Conservation (phyloP, 2,888 invertebrate genomes). For the Idaea biselata region DNA sequence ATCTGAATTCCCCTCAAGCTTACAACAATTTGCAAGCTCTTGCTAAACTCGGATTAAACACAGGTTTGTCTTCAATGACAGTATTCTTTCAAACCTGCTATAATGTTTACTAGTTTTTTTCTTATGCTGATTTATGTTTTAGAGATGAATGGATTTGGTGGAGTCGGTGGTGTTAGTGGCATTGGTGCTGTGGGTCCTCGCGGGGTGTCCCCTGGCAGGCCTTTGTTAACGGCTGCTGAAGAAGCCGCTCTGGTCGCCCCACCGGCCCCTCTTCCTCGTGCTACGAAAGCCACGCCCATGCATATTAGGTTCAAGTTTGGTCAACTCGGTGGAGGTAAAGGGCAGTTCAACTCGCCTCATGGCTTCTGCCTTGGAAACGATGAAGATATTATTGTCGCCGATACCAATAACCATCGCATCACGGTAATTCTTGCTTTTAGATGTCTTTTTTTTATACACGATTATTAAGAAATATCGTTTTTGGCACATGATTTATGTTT, state of each 20-base stretch:
- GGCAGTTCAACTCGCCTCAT: slow-evolving; percentile 98
- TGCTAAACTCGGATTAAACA: slow-evolving; percentile 89
- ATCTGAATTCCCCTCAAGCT: slow-evolving; percentile 86
- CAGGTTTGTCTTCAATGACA: slow-evolving; percentile 71
- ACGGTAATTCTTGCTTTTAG: slow-evolving; percentile 77
- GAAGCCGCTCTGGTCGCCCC: slow-evolving; percentile 71
- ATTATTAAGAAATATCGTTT: no score
- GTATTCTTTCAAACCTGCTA: background rate
- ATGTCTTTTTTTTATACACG: background rate
- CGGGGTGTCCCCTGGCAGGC: slow-evolving; percentile 74
- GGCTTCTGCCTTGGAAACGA: slow-evolving; percentile 97
- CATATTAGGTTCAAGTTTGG: slow-evolving; percentile 96
- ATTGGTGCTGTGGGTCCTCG: slow-evolving; percentile 75
- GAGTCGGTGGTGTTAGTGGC: slow-evolving; percentile 65
- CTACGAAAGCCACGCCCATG: slow-evolving; percentile 90
- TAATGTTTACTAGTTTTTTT: background rate
- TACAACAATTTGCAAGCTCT: slow-evolving; percentile 94
- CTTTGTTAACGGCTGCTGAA: slow-evolving; percentile 67
- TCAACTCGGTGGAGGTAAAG: slow-evolving; percentile 93
- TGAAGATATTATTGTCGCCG: slow-evolving; percentile 97
- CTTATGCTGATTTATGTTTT: slow-evolving; percentile 30
- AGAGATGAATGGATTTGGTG: slow-evolving; percentile 76
- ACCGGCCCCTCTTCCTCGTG: slow-evolving; percentile 80
- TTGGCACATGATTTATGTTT: no score
- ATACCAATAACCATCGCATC: slow-evolving; percentile 98